These are phyloP conservation scores for Argya squamiceps DNA, from an alignment of 2,797 vertebrate species.

Conservation along the genomic window DNA sequence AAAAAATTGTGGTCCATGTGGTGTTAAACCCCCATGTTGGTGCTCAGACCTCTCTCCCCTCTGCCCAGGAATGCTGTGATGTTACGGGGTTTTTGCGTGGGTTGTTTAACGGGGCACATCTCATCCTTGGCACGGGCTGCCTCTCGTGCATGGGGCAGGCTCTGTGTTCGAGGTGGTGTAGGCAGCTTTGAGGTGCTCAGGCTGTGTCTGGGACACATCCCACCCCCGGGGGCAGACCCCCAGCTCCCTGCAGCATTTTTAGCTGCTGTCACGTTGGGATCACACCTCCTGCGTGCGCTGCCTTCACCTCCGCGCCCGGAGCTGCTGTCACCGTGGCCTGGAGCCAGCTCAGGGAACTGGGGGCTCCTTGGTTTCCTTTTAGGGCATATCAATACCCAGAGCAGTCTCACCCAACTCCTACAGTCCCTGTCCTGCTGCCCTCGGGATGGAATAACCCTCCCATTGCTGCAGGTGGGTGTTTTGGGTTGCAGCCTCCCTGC, in stretches of 20 bases:
- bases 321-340: neutral
- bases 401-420: neutral
- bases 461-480: rapidly evolving
- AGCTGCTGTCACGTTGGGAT: rapidly evolving
- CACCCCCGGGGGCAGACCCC: neutral
- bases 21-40: neutral
- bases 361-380: neutral
- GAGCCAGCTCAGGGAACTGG: neutral
- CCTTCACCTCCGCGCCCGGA: neutral
- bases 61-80: neutral
- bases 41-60: neutral
- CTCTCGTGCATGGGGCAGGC: rapidly evolving
- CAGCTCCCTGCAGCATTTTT: neutral
- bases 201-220: rapidly evolving
- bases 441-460: neutral
- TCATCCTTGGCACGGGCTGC: rapidly evolving
- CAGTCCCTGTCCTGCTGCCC: neutral
- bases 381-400: rapidly evolving
- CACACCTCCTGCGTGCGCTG: neutral
- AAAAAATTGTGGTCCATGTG: neutral
- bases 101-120: rapidly evolving
- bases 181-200: neutral
- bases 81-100: rapidly evolving
- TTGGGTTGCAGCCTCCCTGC: neutral
- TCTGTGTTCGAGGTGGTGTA: neutral